Conservation (phyloP, 2,113 vertebrate genomes). For the Pardalotus punctatus region DNA sequence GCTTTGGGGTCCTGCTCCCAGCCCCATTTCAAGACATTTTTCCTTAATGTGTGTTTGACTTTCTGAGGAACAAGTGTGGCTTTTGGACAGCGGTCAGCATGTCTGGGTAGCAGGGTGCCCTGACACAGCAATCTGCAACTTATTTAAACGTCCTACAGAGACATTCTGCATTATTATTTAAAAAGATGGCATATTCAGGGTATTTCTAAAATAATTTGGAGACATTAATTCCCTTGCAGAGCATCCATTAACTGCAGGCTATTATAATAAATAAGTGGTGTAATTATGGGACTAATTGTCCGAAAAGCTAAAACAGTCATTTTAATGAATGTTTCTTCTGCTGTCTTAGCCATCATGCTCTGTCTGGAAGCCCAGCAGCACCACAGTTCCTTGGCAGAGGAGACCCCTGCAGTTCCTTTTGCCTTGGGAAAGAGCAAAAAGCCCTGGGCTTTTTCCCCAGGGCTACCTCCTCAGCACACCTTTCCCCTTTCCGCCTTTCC, state of each 20-base stretch:
- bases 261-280: constrained; percentile 41
- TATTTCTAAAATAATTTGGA: constrained; percentile 30
- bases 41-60: neutral
- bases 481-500: neutral
- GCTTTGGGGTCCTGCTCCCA: neutral
- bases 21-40: neutral
- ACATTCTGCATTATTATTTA: neutral
- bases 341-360: neutral
- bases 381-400: neutral
- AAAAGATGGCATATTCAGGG: neutral
- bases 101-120: neutral
- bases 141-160: neutral
- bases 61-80: neutral
- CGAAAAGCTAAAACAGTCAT: neutral
- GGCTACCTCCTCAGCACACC: neutral
- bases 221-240: constrained; percentile 13
- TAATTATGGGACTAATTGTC: constrained; percentile 13
- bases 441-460: neutral
- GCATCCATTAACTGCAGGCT: constrained; percentile 26
- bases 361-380: neutral
- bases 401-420: neutral
- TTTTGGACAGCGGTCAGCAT: neutral
- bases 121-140: neutral
- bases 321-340: neutral
- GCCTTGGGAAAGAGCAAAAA: no score